Conservation (phyloP, 2,888 invertebrate genomes). For the Lasioglossum morio region DNA sequence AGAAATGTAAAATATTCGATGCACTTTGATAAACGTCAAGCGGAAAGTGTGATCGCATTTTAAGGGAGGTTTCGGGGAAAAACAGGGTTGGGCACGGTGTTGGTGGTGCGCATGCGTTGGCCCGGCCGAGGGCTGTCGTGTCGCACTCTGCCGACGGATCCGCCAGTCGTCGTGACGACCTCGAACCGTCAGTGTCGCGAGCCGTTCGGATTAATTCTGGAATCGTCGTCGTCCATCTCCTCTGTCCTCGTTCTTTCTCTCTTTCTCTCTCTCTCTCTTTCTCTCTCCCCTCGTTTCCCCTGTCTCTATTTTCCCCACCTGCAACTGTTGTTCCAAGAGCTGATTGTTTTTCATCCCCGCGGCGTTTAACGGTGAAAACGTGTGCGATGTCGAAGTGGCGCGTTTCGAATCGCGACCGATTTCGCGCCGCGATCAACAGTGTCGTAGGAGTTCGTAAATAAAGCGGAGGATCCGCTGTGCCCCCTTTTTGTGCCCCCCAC, state of each 20-base stretch:
- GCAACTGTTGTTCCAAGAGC: neutral
- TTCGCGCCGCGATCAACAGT: slow-evolving; percentile 63
- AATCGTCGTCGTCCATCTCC: slow-evolving; percentile 8
- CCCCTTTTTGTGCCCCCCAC: slow-evolving; percentile 17
- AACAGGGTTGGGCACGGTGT: slow-evolving; percentile 77
- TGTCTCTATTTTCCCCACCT: neutral
- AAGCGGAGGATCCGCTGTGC: slow-evolving; percentile 42
- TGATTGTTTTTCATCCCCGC: neutral
- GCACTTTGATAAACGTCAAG: neutral
- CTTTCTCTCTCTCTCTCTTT: neutral
- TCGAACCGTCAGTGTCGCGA: slow-evolving; percentile 71
- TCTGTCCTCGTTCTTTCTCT: slow-evolving; percentile 5
- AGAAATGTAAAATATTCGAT: neutral
- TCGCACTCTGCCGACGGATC: slow-evolving; percentile 73
- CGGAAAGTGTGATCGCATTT: slow-evolving; percentile 5
- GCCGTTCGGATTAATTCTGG: slow-evolving; percentile 25
- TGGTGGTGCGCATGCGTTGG: slow-evolving; percentile 76
- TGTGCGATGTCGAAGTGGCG: slow-evolving; percentile 40
- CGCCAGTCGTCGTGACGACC: slow-evolving; percentile 80
- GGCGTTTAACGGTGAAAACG: slow-evolving; percentile 24
- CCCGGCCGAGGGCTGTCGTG: slow-evolving; percentile 81
- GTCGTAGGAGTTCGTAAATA: slow-evolving; percentile 36
- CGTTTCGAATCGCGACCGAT: slow-evolving; percentile 51
- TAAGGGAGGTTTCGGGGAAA: slow-evolving; percentile 71
- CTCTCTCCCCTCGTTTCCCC: neutral